Base-by-base conservation (phyloP, 2,113 vertebrate species). In the Antennarius striatus region DNA sequence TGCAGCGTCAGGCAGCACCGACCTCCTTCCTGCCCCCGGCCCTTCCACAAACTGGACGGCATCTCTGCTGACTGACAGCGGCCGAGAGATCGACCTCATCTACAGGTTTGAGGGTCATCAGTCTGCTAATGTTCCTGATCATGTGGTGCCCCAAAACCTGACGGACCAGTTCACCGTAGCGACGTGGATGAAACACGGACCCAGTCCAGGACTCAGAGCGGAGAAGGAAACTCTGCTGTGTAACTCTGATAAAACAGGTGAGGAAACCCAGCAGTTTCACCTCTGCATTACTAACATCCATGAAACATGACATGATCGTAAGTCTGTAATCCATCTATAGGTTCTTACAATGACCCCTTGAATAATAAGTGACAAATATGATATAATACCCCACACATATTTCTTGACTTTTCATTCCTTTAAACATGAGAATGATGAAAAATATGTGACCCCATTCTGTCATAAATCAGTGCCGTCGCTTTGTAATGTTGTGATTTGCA, bases 161-260 rank as follows among this genome's bases (percentile, higher is more conserved):
- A 98, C 95, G 0, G 96, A 99, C 84, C 97, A 98, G 78, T 99
- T 99, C 90, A 99, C 96, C 63, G 93, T 99, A 73, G 93, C 94
- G 39, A 95, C 96, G 14, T 99, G 98, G 98, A 99, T 99, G 97
- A 96, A 95, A 67, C 98, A 99, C 0, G 96, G 96, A 4, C 96
- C 98, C 45, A 98, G 96, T 86, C 95, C 94, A 0, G 96, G 96
- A 3, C 82, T 96, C 73, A 92, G 96, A 87, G 95, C 95, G 0
- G 96, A 99, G 84, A 99, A 99, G 73, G 97, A 99, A 87, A 98
- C 98, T 6, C 93, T 99, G 66, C 94, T 99, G 68, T 99, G 98
- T 77, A 98, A 97, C 89, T 99, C 98, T 14, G 98, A 99, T 82
- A 99, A 98, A 85, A 99, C 96, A 0, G 98, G 98, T 98, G 86